A percentile compares a stretch with the other conserved stretches of the same genome.
phyloP scores from a whole-genome alignment of 2,113 vertebrate species.

The Zeus faber region DNA sequence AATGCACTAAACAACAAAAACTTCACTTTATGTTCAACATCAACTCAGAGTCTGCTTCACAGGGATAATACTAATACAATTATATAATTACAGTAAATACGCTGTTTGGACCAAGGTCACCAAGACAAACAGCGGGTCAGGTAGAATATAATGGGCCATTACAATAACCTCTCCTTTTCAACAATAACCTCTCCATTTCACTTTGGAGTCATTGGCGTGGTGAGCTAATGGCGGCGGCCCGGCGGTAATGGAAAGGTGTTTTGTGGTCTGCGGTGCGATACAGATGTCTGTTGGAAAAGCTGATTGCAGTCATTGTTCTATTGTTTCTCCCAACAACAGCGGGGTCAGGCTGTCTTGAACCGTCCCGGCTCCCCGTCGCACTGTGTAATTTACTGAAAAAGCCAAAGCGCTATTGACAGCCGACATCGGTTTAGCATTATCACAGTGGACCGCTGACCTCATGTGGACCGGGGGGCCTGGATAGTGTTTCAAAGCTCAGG shows the following conservation, averaged over 20 bases:
- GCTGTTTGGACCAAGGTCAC: constrained; percentile 49
- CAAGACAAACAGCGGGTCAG: constrained; percentile 47
- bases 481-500: too few relatives aligned
- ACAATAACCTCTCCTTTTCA: constrained; percentile 66
- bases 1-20: too few relatives aligned
- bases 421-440: constrained; percentile 63
- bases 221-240: constrained; percentile 62
- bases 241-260: constrained; percentile 63
- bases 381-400: constrained; percentile 74
- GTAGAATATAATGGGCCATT: constrained; percentile 50
- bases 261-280: constrained; percentile 59
- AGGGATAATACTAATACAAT: too few relatives aligned
- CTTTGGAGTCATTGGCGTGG: constrained; percentile 53
- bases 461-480: constrained; percentile 40
- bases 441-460: constrained; percentile 57
- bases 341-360: constrained; percentile 68
- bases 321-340: constrained; percentile 67
- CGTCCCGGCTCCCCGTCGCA: constrained; percentile 41
- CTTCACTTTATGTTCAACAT: too few relatives aligned
- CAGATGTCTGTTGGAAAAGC: constrained; percentile 59
- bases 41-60: too few relatives aligned
- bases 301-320: constrained; percentile 73
- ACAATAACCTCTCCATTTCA: constrained; percentile 30
- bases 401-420: constrained; percentile 71
- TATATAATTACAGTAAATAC: too few relatives aligned